Percentiles rank a stretch among this genome's conserved stretches.
Evolutionary conservation across 2,113 vertebrate species (phyloP).

Genomic region (Zosterops lateralis): DNA sequence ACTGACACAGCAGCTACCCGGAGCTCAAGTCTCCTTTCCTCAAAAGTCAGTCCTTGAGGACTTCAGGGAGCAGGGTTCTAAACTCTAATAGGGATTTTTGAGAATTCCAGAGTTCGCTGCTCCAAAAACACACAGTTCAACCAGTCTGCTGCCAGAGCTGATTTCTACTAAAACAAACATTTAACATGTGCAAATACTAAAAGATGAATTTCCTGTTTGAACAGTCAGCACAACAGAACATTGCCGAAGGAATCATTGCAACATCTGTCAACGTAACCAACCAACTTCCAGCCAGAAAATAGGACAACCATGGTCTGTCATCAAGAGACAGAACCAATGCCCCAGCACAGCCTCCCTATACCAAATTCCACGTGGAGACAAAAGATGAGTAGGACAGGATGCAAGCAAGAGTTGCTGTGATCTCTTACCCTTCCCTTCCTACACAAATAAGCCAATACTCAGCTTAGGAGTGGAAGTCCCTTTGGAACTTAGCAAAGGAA

Average conservation of each 20-base stretch:
- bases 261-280: constrained; percentile 59
- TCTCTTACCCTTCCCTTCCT: not conserved
- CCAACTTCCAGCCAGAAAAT: constrained; percentile 1
- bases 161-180: constrained; percentile 59
- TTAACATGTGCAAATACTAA: constrained; percentile 66
- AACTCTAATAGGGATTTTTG: not conserved
- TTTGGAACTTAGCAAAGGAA: not conserved
- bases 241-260: constrained; percentile 64
- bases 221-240: constrained; percentile 56
- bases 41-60: not conserved
- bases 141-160: constrained; percentile 29
- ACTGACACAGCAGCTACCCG: not conserved
- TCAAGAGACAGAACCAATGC: not conserved
- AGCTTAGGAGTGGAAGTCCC: not conserved
- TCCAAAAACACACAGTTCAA: constrained; percentile 38
- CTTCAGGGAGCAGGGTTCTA: not conserved
- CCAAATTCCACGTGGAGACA: not conserved
- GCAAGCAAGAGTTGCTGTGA: not conserved
- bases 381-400: not conserved
- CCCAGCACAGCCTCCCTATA: not conserved
- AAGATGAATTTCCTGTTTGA: constrained; percentile 68
- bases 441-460: not conserved
- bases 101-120: not conserved
- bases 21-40: not conserved
- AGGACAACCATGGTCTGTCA: not conserved